phyloP scores from a whole-genome alignment of 2,797 vertebrate species.

The Chelonia mydas region DNA sequence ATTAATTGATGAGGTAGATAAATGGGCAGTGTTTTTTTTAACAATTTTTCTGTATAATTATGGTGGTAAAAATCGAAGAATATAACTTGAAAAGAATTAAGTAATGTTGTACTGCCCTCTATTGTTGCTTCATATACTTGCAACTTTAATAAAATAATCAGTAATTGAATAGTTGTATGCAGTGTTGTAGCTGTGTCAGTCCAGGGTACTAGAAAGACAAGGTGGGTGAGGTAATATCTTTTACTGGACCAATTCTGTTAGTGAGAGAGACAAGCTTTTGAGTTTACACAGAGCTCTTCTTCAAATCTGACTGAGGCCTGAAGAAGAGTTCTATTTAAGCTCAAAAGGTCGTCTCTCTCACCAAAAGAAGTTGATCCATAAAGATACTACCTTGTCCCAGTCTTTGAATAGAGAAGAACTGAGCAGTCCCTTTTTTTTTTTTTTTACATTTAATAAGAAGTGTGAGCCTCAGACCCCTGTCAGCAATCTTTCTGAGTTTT shows the following conservation, averaged over 20 bases:
- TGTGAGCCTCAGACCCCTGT: neutral
- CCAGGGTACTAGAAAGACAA: neutral
- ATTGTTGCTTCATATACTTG: neutral
- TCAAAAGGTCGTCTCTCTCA: neutral
- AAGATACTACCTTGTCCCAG: neutral
- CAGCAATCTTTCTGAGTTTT: neutral
- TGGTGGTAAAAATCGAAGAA: neutral
- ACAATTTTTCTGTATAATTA: neutral
- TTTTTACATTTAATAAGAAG: neutral
- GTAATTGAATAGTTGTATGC: neutral
- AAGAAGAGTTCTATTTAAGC: neutral
- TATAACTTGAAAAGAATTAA: neutral
- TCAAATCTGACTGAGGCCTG: neutral
- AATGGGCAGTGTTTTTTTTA: neutral
- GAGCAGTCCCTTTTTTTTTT: neutral
- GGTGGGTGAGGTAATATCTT: neutral
- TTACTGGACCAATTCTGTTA: neutral
- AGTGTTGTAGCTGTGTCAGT: neutral
- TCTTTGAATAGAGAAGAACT: neutral
- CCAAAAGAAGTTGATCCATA: neutral
- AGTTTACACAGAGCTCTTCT: neutral
- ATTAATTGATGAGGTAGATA: neutral
- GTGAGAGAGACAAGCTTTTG: neutral
- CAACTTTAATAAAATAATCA: neutral
- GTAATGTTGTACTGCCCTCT: slow-evolving; percentile 69